Evolutionary conservation across 2,888 invertebrate species (phyloP).

Genomic region (Furcula furcula): DNA sequence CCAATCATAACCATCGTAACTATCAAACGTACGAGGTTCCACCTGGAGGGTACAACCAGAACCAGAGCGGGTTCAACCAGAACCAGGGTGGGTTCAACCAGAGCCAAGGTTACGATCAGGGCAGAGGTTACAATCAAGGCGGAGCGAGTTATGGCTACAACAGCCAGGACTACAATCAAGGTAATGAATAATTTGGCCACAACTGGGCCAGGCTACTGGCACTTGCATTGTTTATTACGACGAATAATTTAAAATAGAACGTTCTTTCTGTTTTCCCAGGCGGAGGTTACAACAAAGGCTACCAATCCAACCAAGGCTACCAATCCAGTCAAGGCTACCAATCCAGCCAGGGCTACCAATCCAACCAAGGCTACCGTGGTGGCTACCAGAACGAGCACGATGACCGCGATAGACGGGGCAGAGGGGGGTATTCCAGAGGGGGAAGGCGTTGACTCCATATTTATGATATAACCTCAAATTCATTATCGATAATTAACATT

Average conservation of each 20-base stretch:
- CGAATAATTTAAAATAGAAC: not conserved
- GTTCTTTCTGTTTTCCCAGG: not conserved
- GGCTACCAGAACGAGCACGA: constrained; percentile 71
- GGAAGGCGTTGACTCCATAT: constrained; percentile 39
- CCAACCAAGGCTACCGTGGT: constrained; percentile 18
- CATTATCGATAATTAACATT: not conserved
- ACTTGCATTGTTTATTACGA: no score
- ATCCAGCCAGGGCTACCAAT: constrained; percentile 45
- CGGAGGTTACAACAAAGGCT: constrained; percentile 23
- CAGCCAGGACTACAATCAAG: constrained; percentile 21
- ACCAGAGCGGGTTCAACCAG: constrained; percentile 31
- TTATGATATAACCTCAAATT: not conserved
- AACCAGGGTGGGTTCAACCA: constrained; percentile 23
- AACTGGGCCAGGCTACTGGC: no score
- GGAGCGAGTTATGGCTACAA: constrained; percentile 3
- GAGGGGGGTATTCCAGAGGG: constrained; percentile 48
- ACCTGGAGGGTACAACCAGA: constrained; percentile 49
- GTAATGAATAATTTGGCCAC: constrained; percentile 9
- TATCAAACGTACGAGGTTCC: constrained; percentile 33
- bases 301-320: constrained; percentile 23
- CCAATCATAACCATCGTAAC: constrained; percentile 47
- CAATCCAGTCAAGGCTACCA: constrained; percentile 27
- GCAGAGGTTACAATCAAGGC: constrained; percentile 10
- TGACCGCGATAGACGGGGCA: constrained; percentile 53
- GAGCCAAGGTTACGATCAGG: constrained; percentile 22